A percentile compares a stretch with the other conserved stretches of the same genome.
phyloP scores from a whole-genome alignment of 2,888 invertebrate species.

The Agonopterix heracliana region DNA sequence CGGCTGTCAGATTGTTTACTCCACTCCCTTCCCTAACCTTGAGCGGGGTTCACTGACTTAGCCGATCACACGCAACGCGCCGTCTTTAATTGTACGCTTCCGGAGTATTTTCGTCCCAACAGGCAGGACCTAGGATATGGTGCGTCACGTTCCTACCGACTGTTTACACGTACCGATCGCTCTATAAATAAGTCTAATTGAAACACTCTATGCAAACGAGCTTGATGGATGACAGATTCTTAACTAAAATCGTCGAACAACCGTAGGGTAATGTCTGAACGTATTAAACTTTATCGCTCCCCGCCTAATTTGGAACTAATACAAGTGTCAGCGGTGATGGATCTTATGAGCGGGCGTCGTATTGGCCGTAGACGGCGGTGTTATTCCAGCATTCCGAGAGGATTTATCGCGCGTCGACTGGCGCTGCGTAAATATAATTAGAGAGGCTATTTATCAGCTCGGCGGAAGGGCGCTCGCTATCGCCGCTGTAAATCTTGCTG shows the following conservation, averaged over 20 bases:
- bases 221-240: conserved; percentile 15
- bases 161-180: conserved; percentile 16
- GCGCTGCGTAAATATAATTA: conserved; percentile 75
- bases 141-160: conserved; percentile 45
- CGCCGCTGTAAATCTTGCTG: conserved; percentile 62
- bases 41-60: conserved; percentile 57
- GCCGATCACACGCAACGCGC: conserved; percentile 36
- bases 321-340: conserved; percentile 45
- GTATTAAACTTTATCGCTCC: conserved; percentile 42
- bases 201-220: conserved; percentile 13
- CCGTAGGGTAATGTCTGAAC: conserved; percentile 28
- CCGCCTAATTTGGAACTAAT: conserved; percentile 50
- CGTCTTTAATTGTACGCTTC: conserved; percentile 56
- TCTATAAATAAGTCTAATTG: conserved; percentile 26
- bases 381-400: conserved; percentile 59
- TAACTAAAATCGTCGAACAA: conserved; percentile 16
- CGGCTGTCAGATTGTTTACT: conserved; percentile 42
- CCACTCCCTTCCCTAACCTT: conserved; percentile 57
- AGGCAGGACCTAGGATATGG: conserved; percentile 46
- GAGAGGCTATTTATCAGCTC: conserved; percentile 70
- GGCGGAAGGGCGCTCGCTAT: conserved; percentile 68
- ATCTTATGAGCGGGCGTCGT: conserved; percentile 38
- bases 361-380: conserved; percentile 49
- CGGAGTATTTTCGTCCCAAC: conserved; percentile 52
- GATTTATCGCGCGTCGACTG: conserved; percentile 66